A percentile compares a stretch with the other conserved stretches of the same genome.
phyloP scores from a whole-genome alignment of 2,113 vertebrate species.

The Lethenteron reissneri region DNA sequence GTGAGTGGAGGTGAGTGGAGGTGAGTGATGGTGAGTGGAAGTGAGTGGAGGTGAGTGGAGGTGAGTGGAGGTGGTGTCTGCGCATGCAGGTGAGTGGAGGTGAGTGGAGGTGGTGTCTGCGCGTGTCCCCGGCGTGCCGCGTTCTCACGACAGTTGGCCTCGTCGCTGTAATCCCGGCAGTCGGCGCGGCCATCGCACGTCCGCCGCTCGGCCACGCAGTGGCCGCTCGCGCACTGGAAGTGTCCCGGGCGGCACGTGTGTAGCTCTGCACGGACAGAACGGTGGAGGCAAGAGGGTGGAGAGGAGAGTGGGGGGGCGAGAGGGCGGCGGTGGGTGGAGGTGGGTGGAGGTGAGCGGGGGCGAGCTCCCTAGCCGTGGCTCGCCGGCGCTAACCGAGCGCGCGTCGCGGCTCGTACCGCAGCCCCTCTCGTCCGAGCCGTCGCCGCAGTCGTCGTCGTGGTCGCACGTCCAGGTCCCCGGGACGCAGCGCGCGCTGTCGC shows the following conservation, averaged over 20 bases:
- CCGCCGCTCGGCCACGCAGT: slow-evolving; percentile 21
- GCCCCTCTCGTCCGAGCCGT: slow-evolving; percentile 27
- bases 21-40: no score
- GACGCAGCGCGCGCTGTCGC: slow-evolving; percentile 23
- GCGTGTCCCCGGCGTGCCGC: slow-evolving; percentile 3
- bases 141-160: slow-evolving; percentile 25
- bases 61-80: neutral
- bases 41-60: no score
- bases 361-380: neutral
- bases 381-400: neutral
- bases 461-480: slow-evolving; percentile 16
- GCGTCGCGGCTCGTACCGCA: neutral
- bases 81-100: neutral
- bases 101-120: neutral
- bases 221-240: slow-evolving; percentile 26
- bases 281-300: neutral
- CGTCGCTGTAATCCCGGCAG: slow-evolving; percentile 25
- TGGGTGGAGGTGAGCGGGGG: neutral
- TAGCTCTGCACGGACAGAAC: slow-evolving; percentile 18
- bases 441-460: slow-evolving; percentile 21
- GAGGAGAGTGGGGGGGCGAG: neutral
- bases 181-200: slow-evolving; percentile 22
- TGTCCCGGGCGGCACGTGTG: slow-evolving; percentile 20
- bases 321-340: neutral
- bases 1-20: no score